Percentiles rank a stretch among this genome's conserved stretches.
phyloP scores from a whole-genome alignment of 2,113 vertebrate species.

The Corapipo altera region DNA sequence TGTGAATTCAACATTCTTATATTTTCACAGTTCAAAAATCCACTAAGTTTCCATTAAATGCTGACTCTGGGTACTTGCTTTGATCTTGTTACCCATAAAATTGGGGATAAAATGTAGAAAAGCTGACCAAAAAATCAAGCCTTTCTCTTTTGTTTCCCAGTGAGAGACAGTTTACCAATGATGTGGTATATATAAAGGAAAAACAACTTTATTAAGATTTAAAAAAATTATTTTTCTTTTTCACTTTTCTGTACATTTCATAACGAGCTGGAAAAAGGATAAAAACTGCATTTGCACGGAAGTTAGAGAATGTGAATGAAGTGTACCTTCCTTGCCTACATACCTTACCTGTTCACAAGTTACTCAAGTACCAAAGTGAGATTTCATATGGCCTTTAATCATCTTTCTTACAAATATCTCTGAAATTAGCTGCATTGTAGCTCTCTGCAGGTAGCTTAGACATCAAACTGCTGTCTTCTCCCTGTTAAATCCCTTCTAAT shows the following conservation, averaged over 20 bases:
- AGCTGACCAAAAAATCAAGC: neutral
- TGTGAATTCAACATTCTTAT: neutral
- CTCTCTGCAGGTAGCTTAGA: neutral
- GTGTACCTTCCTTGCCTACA: neutral
- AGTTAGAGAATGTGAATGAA: neutral
- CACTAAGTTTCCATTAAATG: neutral
- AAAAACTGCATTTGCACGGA: accelerated
- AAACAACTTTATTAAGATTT: neutral
- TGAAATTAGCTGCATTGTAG: neutral
- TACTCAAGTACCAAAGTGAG: neutral
- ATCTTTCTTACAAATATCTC: neutral
- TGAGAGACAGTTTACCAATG: neutral
- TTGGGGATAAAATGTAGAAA: neutral
- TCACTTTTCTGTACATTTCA: neutral
- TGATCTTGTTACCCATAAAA: neutral
- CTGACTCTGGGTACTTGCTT: neutral
- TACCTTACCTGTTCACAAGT: neutral
- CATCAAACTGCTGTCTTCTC: neutral
- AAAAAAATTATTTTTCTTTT: neutral
- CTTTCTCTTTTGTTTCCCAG: neutral
- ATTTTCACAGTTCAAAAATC: neutral
- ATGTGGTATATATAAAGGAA: neutral
- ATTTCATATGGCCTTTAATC: neutral
- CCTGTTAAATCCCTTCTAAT: neutral
- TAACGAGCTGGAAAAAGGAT: neutral